Evolutionary conservation across 37 sponge, comb jelly and placozoan genomes (phyloP).

Genomic region (Spongilla lacustris): DNA sequence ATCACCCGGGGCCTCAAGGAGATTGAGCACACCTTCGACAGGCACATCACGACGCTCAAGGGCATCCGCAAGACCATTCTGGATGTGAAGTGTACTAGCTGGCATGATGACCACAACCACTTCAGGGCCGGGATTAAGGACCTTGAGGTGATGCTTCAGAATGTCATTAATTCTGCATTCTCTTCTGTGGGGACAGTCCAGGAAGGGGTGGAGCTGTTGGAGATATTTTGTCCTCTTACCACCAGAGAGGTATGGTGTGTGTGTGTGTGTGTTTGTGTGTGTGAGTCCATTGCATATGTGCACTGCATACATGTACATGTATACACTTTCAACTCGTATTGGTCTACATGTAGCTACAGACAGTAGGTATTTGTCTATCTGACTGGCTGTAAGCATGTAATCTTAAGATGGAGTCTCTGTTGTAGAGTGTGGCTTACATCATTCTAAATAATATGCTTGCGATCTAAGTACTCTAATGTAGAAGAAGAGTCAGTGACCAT

Average conservation of each 20-base stretch:
- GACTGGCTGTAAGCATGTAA: too few relatives aligned
- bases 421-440: too few relatives aligned
- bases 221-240: constrained; percentile 83
- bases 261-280: background rate
- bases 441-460: too few relatives aligned
- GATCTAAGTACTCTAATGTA: too few relatives aligned
- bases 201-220: constrained; percentile 93
- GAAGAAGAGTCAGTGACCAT: too few relatives aligned
- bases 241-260: constrained; percentile 82
- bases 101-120: constrained; percentile 77
- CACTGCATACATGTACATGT: background rate
- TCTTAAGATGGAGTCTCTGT: too few relatives aligned
- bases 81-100: constrained; percentile 83
- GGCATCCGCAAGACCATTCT: constrained; percentile 81
- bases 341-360: background rate
- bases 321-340: background rate
- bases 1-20: constrained; percentile 86
- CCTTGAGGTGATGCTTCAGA: constrained; percentile 98
- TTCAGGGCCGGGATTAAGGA: constrained; percentile 94
- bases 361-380: too few relatives aligned
- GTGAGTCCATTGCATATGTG: constrained; percentile 12
- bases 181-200: constrained; percentile 84
- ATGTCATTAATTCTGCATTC: constrained; percentile 88
- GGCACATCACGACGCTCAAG: constrained; percentile 70
- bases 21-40: constrained; percentile 96